phyloP scores from a whole-genome alignment of 2,888 invertebrate genomes.

The Leptopilina myrica region DNA sequence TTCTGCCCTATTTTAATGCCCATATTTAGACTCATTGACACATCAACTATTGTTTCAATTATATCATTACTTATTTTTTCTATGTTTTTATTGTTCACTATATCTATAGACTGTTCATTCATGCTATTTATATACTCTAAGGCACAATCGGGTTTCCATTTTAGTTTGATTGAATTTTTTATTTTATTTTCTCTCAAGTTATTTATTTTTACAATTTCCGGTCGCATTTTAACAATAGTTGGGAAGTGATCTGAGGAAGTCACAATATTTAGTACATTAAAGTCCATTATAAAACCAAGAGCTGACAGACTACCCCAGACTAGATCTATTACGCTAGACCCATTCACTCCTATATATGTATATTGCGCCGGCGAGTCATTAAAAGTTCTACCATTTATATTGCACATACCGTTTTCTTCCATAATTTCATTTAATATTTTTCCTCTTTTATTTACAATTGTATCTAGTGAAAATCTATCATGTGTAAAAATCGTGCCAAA shows the following conservation, averaged over 20 bases:
- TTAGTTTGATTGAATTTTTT: constrained; percentile 8
- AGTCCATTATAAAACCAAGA: background rate
- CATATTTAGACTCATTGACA: background rate
- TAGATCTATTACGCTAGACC: constrained; percentile 18
- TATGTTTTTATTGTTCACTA: background rate
- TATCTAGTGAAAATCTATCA: background rate
- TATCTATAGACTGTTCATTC: background rate
- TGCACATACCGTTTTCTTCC: background rate
- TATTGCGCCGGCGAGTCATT: constrained; percentile 2
- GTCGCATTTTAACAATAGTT: background rate
- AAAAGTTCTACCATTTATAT: constrained; percentile 17
- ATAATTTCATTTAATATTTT: background rate
- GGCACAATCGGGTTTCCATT: background rate
- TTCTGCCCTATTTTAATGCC: background rate
- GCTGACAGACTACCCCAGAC: background rate
- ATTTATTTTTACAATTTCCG: background rate
- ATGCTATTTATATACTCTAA: background rate
- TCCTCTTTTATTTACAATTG: background rate
- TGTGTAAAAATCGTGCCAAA: background rate
- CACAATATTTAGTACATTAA: background rate
- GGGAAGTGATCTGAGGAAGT: background rate
- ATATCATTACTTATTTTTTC: constrained; percentile 2
- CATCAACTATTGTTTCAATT: background rate
- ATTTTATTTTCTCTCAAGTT: background rate
- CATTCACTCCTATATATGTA: background rate